Evolutionary conservation across 1,140 invertebrate species (phyloP).

Genomic region (Elymnias hypermnestra): DNA sequence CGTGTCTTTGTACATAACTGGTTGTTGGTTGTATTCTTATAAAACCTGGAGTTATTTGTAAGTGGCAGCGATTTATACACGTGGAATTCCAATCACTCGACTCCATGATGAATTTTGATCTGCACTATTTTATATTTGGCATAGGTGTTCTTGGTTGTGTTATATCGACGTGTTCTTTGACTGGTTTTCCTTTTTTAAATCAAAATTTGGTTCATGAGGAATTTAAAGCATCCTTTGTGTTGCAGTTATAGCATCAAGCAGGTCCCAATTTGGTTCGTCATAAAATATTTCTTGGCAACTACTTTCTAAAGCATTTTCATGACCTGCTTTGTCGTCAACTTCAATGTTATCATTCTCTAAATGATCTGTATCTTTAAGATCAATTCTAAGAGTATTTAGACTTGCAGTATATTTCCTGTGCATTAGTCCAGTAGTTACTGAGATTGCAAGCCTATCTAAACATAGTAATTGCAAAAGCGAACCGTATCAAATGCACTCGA

Average conservation of each 20-base stretch:
- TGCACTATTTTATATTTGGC: neutral
- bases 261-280: constrained; percentile 6
- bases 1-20: neutral
- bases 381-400: neutral
- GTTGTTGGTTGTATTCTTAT: neutral
- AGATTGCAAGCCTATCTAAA: no score
- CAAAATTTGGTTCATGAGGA: neutral
- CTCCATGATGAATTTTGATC: neutral
- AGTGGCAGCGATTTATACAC: neutral
- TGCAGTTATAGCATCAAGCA: neutral
- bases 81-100: neutral
- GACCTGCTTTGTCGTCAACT: neutral
- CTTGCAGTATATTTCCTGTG: no score
- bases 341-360: constrained; percentile 3
- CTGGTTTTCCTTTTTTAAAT: neutral
- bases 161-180: neutral
- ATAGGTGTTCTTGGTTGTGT: neutral
- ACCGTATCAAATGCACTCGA: neutral
- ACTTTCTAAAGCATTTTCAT: neutral
- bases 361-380: neutral
- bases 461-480: no score
- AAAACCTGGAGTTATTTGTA: neutral
- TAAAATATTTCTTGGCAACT: neutral
- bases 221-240: neutral
- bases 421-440: no score